These are phyloP conservation scores for Eurytoma adleriae DNA, from an alignment of 2,888 invertebrate species.

Conservation along the genomic window DNA sequence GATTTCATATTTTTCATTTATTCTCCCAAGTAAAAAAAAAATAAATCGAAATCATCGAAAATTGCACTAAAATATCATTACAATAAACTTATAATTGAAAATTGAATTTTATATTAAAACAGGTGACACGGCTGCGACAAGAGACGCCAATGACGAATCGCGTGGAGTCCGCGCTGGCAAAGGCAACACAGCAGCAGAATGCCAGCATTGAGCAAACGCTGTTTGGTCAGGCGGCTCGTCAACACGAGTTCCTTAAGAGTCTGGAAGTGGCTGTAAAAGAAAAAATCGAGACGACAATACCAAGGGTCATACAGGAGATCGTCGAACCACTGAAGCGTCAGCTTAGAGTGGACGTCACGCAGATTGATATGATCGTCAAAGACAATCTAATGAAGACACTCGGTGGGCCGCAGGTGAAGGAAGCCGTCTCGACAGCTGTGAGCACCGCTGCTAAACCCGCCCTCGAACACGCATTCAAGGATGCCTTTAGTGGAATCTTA, in stretches of 20 bases:
- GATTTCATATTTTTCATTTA: background rate
- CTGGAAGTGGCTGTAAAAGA: slow-evolving; percentile 76
- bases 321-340: slow-evolving; percentile 86
- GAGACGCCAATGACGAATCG: slow-evolving; percentile 66
- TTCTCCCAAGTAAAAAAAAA: background rate
- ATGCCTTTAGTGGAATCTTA: slow-evolving; percentile 85
- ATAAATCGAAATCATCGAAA: background rate
- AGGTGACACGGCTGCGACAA: slow-evolving; percentile 58
- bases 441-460: slow-evolving; percentile 84
- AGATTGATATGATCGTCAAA: slow-evolving; percentile 85
- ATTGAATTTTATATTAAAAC: background rate
- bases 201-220: slow-evolving; percentile 68
- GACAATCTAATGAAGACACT: slow-evolving; percentile 89
- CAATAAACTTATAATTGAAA: background rate
- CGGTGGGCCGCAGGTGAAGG: slow-evolving; percentile 83
- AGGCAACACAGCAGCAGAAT: slow-evolving; percentile 68
- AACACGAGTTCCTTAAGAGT: slow-evolving; percentile 67
- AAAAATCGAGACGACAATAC: slow-evolving; percentile 76
- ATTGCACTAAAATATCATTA: background rate
- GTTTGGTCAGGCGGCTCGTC: slow-evolving; percentile 66
- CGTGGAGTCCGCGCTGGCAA: slow-evolving; percentile 68
- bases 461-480: slow-evolving; percentile 87
- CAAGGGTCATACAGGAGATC: slow-evolving; percentile 81
- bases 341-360: slow-evolving; percentile 77
- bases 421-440: slow-evolving; percentile 84